These are phyloP conservation scores for Drosophila putrida DNA, from an alignment of 2,888 invertebrate genomes.

Conservation along the genomic window DNA sequence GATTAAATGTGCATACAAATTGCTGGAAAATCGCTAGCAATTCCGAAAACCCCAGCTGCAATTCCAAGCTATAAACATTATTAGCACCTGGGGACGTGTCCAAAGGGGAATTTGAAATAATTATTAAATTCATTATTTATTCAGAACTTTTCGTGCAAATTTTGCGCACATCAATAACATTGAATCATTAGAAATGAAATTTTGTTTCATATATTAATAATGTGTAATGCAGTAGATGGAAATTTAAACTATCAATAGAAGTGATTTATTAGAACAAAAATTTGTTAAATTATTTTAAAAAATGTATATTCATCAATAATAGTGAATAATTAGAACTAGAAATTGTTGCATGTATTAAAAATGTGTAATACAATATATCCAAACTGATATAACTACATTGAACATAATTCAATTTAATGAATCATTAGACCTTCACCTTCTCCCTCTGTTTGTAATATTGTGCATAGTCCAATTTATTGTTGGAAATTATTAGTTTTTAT, in stretches of 20 bases:
- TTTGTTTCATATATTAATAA: neutral
- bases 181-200: no score
- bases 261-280: neutral
- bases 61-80: constrained; percentile 41
- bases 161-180: neutral
- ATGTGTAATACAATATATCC: no score
- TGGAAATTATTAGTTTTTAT: neutral
- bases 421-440: no score
- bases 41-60: constrained; percentile 34
- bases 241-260: neutral
- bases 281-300: neutral
- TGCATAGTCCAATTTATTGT: neutral
- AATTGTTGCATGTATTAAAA: no score
- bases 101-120: neutral
- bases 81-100: constrained; percentile 28
- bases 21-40: constrained; percentile 17
- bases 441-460: no score
- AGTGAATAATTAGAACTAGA: no score
- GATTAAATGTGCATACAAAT: constrained; percentile 68
- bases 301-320: neutral
- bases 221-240: no score
- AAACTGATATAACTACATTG: no score
- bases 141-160: neutral
- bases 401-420: no score
- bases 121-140: constrained; percentile 17